Percentiles rank a stretch among this genome's conserved stretches.
phyloP scores from a whole-genome alignment of 2,797 vertebrate species.

The Glossophaga mutica region DNA sequence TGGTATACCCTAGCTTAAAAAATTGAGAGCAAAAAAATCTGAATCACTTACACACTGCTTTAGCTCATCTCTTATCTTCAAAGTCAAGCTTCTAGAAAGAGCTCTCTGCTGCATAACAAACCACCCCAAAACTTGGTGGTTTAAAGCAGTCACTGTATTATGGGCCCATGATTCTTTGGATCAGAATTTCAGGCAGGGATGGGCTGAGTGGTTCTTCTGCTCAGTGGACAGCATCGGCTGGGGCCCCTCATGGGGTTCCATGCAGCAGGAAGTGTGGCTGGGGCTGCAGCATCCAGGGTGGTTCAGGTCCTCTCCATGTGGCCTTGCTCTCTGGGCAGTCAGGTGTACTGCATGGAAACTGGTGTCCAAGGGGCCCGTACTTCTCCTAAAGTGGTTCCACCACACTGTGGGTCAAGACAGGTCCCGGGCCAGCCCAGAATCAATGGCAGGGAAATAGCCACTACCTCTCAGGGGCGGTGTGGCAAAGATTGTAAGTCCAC shows the following conservation, averaged over 20 bases:
- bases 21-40: background rate
- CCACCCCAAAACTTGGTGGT: background rate
- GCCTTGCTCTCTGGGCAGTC: background rate
- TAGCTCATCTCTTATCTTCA: background rate
- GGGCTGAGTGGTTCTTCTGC: background rate
- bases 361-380: background rate
- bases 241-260: rapidly evolving
- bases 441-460: background rate
- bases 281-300: background rate
- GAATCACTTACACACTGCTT: background rate
- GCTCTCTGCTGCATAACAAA: background rate
- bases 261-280: background rate
- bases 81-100: background rate
- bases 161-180: background rate
- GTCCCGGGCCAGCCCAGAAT: background rate
- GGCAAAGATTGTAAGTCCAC: background rate
- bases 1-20: background rate
- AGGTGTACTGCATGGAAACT: background rate
- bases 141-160: background rate
- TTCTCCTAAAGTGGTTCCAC: background rate
- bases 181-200: background rate
- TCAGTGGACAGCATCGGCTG: rapidly evolving
- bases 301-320: background rate
- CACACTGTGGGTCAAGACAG: background rate
- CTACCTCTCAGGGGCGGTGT: background rate